Evolutionary conservation across 2,113 vertebrate species (phyloP).

Genomic region (Riparia riparia): DNA sequence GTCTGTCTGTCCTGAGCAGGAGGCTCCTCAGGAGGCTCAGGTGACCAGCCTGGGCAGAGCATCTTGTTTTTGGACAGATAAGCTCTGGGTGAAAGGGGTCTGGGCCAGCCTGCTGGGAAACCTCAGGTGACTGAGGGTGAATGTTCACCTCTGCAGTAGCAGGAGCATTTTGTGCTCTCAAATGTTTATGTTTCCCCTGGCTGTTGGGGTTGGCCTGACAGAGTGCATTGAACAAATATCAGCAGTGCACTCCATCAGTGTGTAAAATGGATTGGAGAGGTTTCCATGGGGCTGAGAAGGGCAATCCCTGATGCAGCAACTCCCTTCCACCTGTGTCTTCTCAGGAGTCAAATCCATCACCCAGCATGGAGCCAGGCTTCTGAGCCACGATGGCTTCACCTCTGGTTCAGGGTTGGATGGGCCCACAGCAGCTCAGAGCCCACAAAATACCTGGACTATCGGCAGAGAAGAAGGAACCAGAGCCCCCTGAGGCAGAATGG

Average conservation of each 20-base stretch:
- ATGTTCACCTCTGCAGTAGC: background rate
- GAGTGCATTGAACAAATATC: background rate
- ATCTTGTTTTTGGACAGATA: background rate
- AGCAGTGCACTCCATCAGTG: rapidly evolving
- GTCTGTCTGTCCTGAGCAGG: background rate
- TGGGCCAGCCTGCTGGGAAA: background rate
- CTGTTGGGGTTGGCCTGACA: background rate
- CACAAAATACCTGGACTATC: rapidly evolving
- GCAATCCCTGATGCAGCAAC: background rate
- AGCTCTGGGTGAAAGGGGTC: background rate
- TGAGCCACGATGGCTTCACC: background rate
- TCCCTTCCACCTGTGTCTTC: background rate
- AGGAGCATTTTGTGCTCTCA: background rate
- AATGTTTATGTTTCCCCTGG: background rate
- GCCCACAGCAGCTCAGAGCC: background rate
- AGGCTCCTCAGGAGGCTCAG: background rate
- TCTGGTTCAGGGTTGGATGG: background rate
- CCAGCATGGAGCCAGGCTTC: background rate
- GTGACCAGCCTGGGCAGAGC: background rate
- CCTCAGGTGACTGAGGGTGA: background rate
- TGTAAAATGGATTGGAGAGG: too few species aligned
- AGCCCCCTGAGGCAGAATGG: background rate
- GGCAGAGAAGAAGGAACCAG: background rate
- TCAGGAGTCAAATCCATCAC: background rate
- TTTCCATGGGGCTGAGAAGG: background rate